phyloP scores from a whole-genome alignment of 2,888 invertebrate species.

The Boloria selene region DNA sequence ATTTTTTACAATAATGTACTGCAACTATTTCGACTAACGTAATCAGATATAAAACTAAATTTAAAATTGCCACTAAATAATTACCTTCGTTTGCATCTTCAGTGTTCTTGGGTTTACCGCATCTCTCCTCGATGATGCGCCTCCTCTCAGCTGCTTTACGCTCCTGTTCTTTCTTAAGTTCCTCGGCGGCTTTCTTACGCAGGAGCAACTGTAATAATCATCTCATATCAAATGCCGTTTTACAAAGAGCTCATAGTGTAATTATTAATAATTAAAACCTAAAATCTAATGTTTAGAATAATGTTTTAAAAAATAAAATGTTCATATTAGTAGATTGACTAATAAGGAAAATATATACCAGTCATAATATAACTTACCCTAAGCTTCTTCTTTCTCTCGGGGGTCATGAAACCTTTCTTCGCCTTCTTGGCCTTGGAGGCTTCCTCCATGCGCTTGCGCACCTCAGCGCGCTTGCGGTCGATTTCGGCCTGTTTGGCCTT shows the following conservation, averaged over 20 bases:
- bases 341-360: neutral
- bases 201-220: constrained; percentile 91
- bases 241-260: too few species aligned
- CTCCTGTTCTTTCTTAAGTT: constrained; percentile 99
- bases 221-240: neutral
- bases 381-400: constrained; percentile 99
- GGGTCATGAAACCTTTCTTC: constrained; percentile 99
- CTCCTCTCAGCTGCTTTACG: constrained; percentile 99
- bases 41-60: constrained; percentile 7
- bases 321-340: neutral
- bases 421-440: constrained; percentile 99
- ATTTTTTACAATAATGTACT: constrained; percentile 17
- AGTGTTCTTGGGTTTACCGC: constrained; percentile 94
- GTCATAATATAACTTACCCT: constrained; percentile 87
- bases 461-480: constrained; percentile 99
- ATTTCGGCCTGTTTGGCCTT: constrained; percentile 99
- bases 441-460: constrained; percentile 99
- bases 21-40: constrained; percentile 22
- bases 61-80: neutral
- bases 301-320: too few species aligned
- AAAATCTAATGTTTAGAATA: too few species aligned
- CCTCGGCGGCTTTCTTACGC: constrained; percentile 99
- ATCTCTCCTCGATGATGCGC: constrained; percentile 97
- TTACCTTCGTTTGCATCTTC: constrained; percentile 97
- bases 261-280: too few species aligned